Conservation (phyloP, 2,797 vertebrate species). For the Sebastes cheni region DNA sequence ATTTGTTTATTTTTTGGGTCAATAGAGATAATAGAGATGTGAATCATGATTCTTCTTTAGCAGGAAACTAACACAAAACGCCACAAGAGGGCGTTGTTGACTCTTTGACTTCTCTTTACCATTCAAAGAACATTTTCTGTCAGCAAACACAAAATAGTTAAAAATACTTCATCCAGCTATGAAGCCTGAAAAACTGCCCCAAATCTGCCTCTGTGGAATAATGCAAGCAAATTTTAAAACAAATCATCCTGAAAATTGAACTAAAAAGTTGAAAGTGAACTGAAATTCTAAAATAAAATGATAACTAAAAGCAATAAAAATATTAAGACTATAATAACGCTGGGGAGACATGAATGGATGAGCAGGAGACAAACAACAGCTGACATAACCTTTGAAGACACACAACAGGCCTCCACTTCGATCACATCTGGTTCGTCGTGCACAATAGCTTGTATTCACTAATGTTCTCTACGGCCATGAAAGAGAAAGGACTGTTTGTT, state of each 20-base stretch:
- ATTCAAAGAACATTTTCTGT: not conserved
- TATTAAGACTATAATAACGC: constrained; percentile 10
- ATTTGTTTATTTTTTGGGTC: not conserved
- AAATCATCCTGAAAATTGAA: not conserved
- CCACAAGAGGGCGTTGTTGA: constrained; percentile 55
- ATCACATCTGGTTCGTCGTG: constrained; percentile 22
- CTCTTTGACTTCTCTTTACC: not conserved
- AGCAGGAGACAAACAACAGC: constrained; percentile 42
- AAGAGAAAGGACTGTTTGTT: constrained; percentile 42
- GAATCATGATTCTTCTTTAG: not conserved
- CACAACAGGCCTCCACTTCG: not conserved
- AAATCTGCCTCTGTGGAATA: not conserved
- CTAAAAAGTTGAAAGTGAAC: not conserved
- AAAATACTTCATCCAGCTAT: not conserved
- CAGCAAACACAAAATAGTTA: not conserved
- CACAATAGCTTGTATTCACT: constrained; percentile 49
- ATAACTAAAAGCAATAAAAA: not conserved
- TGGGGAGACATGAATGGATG: not conserved
- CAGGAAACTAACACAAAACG: not conserved
- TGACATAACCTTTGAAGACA: not conserved
- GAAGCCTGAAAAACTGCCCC: not conserved
- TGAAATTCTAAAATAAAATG: not conserved
- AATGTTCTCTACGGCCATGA: constrained; percentile 16
- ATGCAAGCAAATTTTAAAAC: not conserved
- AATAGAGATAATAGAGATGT: not conserved